phyloP scores from a whole-genome alignment of 2,113 vertebrate species.

The Salvelinus sp. region DNA sequence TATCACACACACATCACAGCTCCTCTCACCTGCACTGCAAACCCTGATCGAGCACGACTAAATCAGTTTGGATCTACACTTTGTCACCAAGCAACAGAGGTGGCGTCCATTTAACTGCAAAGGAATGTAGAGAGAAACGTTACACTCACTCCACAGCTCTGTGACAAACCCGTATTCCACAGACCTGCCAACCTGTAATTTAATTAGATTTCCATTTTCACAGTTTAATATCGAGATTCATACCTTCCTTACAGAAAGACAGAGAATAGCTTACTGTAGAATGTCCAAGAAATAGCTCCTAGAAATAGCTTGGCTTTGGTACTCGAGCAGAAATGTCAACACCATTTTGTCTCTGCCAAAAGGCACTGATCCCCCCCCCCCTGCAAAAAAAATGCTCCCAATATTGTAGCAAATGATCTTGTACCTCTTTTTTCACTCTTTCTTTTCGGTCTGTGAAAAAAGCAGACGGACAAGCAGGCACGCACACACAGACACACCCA shows the following conservation, averaged over 20 bases:
- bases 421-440: too few species aligned
- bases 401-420: not conserved
- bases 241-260: slow-evolving; percentile 9
- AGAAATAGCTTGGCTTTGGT: not conserved
- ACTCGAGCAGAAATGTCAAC: not conserved
- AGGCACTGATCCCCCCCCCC: not conserved
- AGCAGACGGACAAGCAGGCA: too few species aligned
- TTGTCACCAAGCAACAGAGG: too few species aligned
- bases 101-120: too few species aligned
- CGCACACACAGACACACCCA: too few species aligned
- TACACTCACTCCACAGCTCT: slow-evolving; percentile 14
- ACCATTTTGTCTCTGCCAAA: not conserved
- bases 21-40: slow-evolving; percentile 15
- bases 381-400: not conserved
- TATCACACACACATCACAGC: slow-evolving; percentile 19
- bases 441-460: too few species aligned
- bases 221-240: not conserved
- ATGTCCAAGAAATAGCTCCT: not conserved
- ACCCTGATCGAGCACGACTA: not conserved
- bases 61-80: too few species aligned
- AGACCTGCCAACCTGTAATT: not conserved
- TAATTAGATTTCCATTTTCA: not conserved
- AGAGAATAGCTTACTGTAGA: not conserved
- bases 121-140: slow-evolving; percentile 5
- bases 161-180: not conserved